Evolutionary conservation across 2,888 invertebrate genomes (phyloP), one percentile per base, ranked within the genome.

Genomic region (Spisula subtruncata): DNA sequence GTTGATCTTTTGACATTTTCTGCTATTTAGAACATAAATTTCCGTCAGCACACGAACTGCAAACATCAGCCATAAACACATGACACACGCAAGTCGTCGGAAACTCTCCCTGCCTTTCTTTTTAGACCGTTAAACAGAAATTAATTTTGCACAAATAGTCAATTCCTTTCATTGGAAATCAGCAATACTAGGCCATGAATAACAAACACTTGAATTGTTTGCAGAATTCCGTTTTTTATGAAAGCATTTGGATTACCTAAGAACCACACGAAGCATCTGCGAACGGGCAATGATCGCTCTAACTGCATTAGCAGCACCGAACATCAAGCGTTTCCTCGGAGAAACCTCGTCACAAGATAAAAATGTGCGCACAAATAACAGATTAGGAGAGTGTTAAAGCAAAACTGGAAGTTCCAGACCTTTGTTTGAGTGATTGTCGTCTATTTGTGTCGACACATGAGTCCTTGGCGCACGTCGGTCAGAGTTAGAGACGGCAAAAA

Each of bases 101-200:
- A 75, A 48, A 32, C 81, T 86, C 82, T 83, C 81, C 75, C 81
- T 51, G 82, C 54, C 80, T 87, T 88, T 90, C 88, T 91, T 85
- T 89, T 85, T 82, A 87, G 81, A 88, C 92, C 91, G 90, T 91
- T 91, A 91, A 92, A 92, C 90, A 89, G 89, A 90, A 92, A 91
- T 92, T 90, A 91, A 92, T 91, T 91, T 92, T 88, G 90, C 92
- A 83, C 92, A 90, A 91, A 92, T 88, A 92, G 90, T 90, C 90
- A 90, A 91, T 92, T 90, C 89, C 89, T 91, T 92, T 92, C 91
- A 92, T 91, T 83, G 92, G 86, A 92, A 90, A 91, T 92, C 88
- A 89, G 89, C 91, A 90, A 92, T 92, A 91, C 90, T 91, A 88
- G 83, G 90, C 91, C 85, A 91, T 92, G 91, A 92, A 92, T 91